Conservation (phyloP, 2,888 invertebrate genomes). For the Platerodrilus igneus region DNA sequence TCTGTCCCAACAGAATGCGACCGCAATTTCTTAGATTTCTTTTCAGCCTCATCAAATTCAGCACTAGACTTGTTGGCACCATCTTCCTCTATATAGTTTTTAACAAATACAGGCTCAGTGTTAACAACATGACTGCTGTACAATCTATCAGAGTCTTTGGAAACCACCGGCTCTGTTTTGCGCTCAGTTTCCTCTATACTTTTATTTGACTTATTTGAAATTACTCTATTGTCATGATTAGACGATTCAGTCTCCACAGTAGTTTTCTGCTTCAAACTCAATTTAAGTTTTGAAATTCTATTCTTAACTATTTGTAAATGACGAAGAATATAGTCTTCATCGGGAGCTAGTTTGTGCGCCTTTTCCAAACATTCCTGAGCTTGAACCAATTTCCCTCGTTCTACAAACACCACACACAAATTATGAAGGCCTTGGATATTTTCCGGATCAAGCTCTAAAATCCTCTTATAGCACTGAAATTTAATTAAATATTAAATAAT, state of each 20-base stretch:
- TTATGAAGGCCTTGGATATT: slow-evolving; percentile 95
- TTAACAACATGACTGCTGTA: slow-evolving; percentile 48
- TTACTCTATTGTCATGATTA: slow-evolving; percentile 38
- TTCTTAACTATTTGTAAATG: slow-evolving; percentile 86
- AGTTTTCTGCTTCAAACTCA: slow-evolving; percentile 36
- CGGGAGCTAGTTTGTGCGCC: slow-evolving; percentile 78
- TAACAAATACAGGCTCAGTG: slow-evolving; percentile 47
- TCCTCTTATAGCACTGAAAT: slow-evolving; percentile 81
- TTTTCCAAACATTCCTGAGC: slow-evolving; percentile 82
- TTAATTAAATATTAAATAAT: slow-evolving; percentile 6
- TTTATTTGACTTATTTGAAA: slow-evolving; percentile 46
- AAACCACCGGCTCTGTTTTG: slow-evolving; percentile 43
- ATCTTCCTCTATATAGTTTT: slow-evolving; percentile 33
- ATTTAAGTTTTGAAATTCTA: slow-evolving; percentile 51
- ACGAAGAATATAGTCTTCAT: slow-evolving; percentile 84
- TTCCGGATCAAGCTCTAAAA: slow-evolving; percentile 79
- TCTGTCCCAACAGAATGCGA: slow-evolving; percentile 35
- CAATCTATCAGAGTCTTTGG: slow-evolving; percentile 20
- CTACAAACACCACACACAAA: slow-evolving; percentile 92
- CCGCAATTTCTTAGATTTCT: slow-evolving; percentile 8
- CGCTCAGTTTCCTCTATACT: slow-evolving; percentile 44
- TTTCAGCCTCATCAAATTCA: slow-evolving; percentile 20
- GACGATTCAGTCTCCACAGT: slow-evolving; percentile 39
- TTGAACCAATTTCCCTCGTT: slow-evolving; percentile 77
- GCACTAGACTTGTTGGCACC: slow-evolving; percentile 18